These are phyloP conservation scores for Monopis laevigella DNA, from an alignment of 2,888 invertebrate genomes.

Conservation along the genomic window DNA sequence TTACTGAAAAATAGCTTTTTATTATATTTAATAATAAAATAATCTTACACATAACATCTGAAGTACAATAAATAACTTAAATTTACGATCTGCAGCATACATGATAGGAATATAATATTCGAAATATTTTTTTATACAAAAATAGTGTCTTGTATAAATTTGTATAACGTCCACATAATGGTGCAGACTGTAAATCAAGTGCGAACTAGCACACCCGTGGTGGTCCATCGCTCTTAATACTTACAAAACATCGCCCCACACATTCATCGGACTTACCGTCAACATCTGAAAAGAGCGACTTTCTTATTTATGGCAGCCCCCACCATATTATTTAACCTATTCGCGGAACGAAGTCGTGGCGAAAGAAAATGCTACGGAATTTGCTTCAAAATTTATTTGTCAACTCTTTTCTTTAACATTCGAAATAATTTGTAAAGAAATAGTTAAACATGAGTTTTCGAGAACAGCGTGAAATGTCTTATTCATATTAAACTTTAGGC, in stretches of 20 bases:
- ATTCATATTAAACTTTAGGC: conserved; percentile 57
- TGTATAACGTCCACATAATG: no score
- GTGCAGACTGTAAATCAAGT: no score
- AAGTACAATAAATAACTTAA: no score
- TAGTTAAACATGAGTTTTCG: neutral
- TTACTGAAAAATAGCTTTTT: no score
- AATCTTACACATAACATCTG: no score
- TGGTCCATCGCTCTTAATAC: no score
- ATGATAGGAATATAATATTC: no score
- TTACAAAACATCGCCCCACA: neutral
- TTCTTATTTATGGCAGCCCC: conserved; percentile 52
- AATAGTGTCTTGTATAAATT: no score
- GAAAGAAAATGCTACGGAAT: conserved; percentile 56
- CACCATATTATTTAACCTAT: conserved; percentile 38
- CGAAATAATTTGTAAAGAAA: conserved; percentile 25
- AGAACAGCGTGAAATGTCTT: conserved; percentile 22
- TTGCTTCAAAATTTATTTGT: conserved; percentile 46
- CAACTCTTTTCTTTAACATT: conserved; percentile 52
- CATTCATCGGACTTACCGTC: conserved; percentile 53
- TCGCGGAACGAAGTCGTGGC: conserved; percentile 24
- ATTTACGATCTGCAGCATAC: no score
- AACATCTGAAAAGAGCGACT: conserved; percentile 65
- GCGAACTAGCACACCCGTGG: no score
- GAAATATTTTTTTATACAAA: no score
- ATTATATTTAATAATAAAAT: no score